phyloP scores from a whole-genome alignment of 2,797 vertebrate species.

The Pipistrellus nathusii region DNA sequence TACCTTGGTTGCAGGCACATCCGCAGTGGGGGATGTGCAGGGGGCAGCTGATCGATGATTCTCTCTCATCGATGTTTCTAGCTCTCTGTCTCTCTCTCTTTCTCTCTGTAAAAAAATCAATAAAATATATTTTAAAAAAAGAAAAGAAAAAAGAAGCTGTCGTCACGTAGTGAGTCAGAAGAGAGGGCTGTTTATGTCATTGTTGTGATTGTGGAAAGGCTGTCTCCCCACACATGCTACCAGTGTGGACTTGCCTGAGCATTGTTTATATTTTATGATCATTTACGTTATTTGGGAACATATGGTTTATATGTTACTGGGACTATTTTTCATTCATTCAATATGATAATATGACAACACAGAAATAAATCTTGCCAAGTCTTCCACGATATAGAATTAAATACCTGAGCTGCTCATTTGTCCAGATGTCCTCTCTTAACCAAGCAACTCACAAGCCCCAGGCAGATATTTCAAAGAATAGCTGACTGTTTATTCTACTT shows the following conservation, averaged over 20 bases:
- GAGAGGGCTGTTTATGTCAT: not conserved
- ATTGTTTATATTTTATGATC: not conserved
- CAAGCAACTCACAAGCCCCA: not conserved
- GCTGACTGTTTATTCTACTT: not conserved
- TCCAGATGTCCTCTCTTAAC: not conserved
- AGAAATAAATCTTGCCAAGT: not conserved
- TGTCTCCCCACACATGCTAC: not conserved
- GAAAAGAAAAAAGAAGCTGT: not conserved
- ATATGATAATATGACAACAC: not conserved
- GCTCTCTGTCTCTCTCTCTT: too few species aligned
- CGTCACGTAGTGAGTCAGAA: not conserved
- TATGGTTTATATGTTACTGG: not conserved
- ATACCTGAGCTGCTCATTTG: not conserved
- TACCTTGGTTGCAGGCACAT: too few species aligned
- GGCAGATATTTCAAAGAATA: constrained; percentile 34
- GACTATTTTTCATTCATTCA: not conserved
- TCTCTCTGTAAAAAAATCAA: too few species aligned
- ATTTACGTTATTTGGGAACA: not conserved
- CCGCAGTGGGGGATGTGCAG: too few species aligned
- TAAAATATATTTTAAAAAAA: too few species aligned
- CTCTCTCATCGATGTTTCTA: too few species aligned
- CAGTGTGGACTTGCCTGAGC: not conserved
- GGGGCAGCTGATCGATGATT: too few species aligned
- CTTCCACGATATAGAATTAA: not conserved
- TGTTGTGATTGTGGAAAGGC: not conserved